A percentile compares a stretch with the other conserved stretches of the same genome.
Conservation (phyloP, 2,113 vertebrate species). For the Dermatemys mawii region DNA sequence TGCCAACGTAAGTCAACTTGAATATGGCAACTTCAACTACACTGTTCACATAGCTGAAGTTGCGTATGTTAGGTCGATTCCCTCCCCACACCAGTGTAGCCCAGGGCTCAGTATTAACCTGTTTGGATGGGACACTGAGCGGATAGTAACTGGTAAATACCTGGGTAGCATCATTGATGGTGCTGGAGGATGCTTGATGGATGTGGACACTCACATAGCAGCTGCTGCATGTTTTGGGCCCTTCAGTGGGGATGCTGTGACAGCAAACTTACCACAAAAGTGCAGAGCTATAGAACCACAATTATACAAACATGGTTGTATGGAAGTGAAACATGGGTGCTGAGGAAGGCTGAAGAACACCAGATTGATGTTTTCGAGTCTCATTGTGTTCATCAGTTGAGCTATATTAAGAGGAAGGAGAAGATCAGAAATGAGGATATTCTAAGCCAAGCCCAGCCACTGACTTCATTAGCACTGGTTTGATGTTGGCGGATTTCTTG, state of each 20-base stretch:
- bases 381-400: neutral
- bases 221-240: neutral
- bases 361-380: neutral
- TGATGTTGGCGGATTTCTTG: neutral
- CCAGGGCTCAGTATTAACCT: neutral
- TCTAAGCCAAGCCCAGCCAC: neutral
- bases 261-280: neutral
- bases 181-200: neutral
- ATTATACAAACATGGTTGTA: neutral
- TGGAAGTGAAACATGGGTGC: neutral
- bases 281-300: neutral
- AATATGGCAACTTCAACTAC: too few species aligned
- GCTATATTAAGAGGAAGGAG: neutral
- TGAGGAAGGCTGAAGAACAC: neutral
- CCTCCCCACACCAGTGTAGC: too few species aligned
- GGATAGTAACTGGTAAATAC: neutral
- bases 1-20: too few species aligned
- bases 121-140: neutral
- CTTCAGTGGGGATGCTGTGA: neutral
- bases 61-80: too few species aligned
- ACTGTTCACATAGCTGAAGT: too few species aligned
- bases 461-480: neutral
- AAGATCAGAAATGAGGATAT: neutral
- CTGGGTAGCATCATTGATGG: neutral
- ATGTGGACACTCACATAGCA: neutral